phyloP scores from a whole-genome alignment of 2,113 vertebrate genomes.

The Plecturocebus donacophilus region DNA sequence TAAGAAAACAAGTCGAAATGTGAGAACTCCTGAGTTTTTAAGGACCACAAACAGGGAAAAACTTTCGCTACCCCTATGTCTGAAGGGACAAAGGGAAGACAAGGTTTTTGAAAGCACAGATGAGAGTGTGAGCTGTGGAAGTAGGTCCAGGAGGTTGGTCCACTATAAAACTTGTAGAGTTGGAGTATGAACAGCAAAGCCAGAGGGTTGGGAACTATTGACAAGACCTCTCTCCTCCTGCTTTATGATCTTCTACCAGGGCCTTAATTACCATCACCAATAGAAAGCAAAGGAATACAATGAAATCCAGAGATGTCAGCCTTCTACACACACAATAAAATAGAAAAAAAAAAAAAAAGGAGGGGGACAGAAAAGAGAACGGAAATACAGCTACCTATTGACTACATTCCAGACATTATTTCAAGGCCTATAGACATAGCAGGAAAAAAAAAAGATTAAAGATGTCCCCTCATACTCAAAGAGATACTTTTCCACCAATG shows the following conservation, averaged over 20 bases:
- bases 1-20: neutral
- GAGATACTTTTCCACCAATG: neutral
- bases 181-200: neutral
- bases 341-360: neutral
- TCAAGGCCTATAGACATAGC: neutral
- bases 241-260: too few relatives aligned
- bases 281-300: neutral
- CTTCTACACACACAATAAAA: neutral
- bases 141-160: too few relatives aligned
- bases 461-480: neutral
- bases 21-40: neutral
- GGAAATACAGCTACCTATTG: neutral
- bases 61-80: rapidly evolving
- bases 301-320: neutral
- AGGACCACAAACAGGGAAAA: neutral
- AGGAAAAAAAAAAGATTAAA: neutral
- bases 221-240: neutral
- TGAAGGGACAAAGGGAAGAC: neutral
- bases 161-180: neutral
- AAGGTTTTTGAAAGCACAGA: neutral
- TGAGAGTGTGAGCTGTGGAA: rapidly evolving
- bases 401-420: neutral
- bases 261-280: neutral
- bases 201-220: rapidly evolving
- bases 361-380: neutral